Base-by-base conservation (phyloP, 2,888 invertebrate genomes). In the Maniola hyperantus region DNA sequence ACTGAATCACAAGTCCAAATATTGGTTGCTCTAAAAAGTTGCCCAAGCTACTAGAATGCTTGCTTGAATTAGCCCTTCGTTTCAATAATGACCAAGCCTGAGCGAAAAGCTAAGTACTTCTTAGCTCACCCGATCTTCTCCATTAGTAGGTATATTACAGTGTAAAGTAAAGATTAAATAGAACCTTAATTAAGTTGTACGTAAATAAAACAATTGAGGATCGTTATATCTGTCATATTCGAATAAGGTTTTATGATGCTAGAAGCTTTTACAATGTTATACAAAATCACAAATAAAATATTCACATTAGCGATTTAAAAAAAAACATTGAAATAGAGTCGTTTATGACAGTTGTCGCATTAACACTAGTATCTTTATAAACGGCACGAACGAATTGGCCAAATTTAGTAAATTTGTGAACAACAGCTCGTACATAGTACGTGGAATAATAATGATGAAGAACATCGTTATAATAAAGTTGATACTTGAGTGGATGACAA, bases 401-500 rank as follows among this genome's bases (percentile, higher is more conserved):
- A 51, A 61, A 61, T 59, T 59, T 34, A 51, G 20, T 53, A 44
- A 34, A 42, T 42, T 53, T 33, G 42, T 48, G 53, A 15, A 55
- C 42, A 53, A 6, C 8, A n/a, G 5, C 5, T n/a, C 39, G 15
- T 53, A n/a, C 15, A 18, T 51, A 50, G 59, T 60, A 51, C 39
- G 64, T 53, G 34, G 53, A 61, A 61, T 66, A 69, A 59, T 65
- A 18, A 71, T 71, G 15, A 15, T 46, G 64, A 74, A 69, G 67
- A 65, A 70, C 68, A 70, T 73, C 71, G 69, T 73, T 74, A 72
- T 66, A 70, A 72, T 72, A 68, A 71, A 71, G 69, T 71, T 70
- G 67, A 68, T 60, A 66, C 68, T 63, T 59, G 70, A 69, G 65
- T 65, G 67, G 57, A 68, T 74, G 69, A 71, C 72, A 71, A 70